Conservation (phyloP, 1,140 invertebrate species). For the Caenorhabditis briggsae region DNA sequence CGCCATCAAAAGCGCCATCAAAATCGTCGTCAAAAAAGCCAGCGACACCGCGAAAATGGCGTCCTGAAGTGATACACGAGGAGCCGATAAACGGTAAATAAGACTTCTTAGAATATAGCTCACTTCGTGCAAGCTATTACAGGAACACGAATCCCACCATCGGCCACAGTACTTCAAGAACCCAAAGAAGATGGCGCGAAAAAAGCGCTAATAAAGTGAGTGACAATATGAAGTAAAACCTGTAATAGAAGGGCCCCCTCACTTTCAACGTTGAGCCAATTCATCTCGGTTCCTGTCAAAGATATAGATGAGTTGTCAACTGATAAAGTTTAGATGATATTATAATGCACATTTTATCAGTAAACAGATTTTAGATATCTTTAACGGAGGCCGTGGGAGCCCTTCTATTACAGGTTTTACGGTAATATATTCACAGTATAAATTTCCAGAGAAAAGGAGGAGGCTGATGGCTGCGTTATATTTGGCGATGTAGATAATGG, state of each 20-base stretch:
- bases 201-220: background rate
- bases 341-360: too few species aligned
- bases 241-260: too few species aligned
- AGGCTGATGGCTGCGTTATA: conserved; percentile 52
- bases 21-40: background rate
- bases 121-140: background rate
- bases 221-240: too few species aligned
- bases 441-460: conserved; percentile 45
- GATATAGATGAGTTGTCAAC: too few species aligned
- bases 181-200: conserved; percentile 4
- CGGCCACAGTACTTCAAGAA: conserved; percentile 40
- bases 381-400: too few species aligned
- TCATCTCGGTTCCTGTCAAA: too few species aligned
- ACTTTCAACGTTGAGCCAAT: too few species aligned
- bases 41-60: background rate
- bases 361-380: too few species aligned
- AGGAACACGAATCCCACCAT: conserved; percentile 39
- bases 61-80: conserved; percentile 40
- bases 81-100: conserved; percentile 7
- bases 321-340: too few species aligned
- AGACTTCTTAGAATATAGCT: background rate
- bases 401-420: background rate
- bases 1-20: background rate
- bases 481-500: conserved; percentile 62
- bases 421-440: background rate